Conservation (phyloP, 2,888 invertebrate species). For the Polydesmus complanatus region DNA sequence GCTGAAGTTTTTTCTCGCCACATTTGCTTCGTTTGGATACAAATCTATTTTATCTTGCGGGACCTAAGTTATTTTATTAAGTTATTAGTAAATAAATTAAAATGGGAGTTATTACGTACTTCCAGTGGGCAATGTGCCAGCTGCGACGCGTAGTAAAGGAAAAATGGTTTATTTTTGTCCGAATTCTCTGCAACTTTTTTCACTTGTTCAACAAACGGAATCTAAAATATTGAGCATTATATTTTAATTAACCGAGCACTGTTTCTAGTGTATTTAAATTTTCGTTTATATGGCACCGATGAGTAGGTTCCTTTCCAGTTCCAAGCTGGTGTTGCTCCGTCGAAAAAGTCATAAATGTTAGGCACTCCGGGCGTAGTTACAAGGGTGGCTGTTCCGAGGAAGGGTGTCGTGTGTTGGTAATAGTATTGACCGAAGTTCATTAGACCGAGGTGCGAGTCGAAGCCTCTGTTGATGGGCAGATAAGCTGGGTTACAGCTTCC, state of each 20-base stretch:
- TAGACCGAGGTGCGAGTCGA: constrained; percentile 36
- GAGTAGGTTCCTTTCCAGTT: background rate
- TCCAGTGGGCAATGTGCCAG: constrained; percentile 22
- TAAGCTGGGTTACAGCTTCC: constrained; percentile 36
- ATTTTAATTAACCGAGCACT: too few species aligned
- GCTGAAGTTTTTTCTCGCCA: constrained; percentile 20
- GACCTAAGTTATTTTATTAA: too few species aligned
- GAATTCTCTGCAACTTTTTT: constrained; percentile 20
- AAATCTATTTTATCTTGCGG: constrained; percentile 20
- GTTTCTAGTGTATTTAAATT: too few species aligned
- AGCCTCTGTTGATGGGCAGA: constrained; percentile 35
- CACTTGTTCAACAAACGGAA: constrained; percentile 21
- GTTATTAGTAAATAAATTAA: too few species aligned
- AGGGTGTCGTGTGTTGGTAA: constrained; percentile 19
- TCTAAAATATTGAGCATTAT: too few species aligned
- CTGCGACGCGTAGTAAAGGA: constrained; percentile 23
- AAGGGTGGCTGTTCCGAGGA: background rate
- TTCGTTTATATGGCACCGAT: too few species aligned
- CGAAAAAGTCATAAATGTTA: background rate
- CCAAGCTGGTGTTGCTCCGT: background rate
- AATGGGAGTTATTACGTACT: constrained; percentile 17
- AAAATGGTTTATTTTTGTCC: constrained; percentile 19
- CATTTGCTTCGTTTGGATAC: constrained; percentile 19
- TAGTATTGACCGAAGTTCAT: constrained; percentile 30
- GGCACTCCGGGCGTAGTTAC: background rate